These are phyloP conservation scores for Zygothrica quintamaculata DNA, from an alignment of 2,888 invertebrate species.

Conservation along the genomic window DNA sequence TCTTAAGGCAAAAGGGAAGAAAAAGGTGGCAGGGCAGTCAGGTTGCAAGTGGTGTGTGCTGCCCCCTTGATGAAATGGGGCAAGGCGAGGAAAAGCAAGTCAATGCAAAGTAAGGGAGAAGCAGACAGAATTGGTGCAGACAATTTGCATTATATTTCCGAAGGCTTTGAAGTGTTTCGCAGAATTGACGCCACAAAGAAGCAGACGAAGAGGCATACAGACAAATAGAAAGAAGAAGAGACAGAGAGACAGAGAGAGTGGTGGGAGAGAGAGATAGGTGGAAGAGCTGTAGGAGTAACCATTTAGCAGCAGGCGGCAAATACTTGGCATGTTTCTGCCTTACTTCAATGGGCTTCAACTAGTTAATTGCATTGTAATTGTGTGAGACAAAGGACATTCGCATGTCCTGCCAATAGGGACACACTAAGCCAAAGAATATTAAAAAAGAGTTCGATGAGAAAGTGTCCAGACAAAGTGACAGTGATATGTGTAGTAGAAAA, in stretches of 20 bases:
- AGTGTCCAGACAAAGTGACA: too few species aligned
- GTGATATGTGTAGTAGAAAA: too few species aligned
- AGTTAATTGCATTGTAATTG: too few species aligned
- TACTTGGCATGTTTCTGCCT: conserved; percentile 34
- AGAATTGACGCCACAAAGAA: conserved; percentile 28
- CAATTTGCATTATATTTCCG: conserved; percentile 55
- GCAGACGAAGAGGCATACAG: too few species aligned
- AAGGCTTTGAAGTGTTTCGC: conserved; percentile 43
- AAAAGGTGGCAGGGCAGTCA: conserved; percentile 1
- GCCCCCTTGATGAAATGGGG: conserved; percentile 4
- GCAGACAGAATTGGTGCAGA: conserved; percentile 42
- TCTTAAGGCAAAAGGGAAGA: conserved; percentile 10
- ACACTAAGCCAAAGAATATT: too few species aligned
- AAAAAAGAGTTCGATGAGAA: too few species aligned
- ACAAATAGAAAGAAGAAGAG: too few species aligned
- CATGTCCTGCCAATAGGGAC: too few species aligned
- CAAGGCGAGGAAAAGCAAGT: too few species aligned
- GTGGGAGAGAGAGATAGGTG: too few species aligned
- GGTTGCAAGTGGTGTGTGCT: conserved; percentile 11
- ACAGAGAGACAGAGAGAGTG: neutral
- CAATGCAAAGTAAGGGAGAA: neutral
- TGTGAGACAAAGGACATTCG: too few species aligned
- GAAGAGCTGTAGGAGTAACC: too few species aligned
- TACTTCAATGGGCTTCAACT: conserved; percentile 5
- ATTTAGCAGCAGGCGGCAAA: conserved; percentile 33